phyloP scores from a whole-genome alignment of 2,888 invertebrate species.

The Caenorhabditis wallacei region DNA sequence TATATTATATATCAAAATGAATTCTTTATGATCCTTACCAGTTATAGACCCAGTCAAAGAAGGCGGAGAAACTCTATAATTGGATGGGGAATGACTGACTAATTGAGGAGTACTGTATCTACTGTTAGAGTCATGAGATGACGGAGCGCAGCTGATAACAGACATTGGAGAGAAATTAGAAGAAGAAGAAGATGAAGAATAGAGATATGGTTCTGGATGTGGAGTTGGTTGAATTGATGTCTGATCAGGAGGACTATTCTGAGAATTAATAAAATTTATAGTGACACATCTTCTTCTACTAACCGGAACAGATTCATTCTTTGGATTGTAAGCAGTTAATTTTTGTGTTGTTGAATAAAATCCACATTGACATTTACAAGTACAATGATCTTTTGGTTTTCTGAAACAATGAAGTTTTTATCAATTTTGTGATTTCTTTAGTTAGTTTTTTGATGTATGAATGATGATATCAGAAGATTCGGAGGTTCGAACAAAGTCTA shows the following conservation, averaged over 20 bases:
- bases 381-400: slow-evolving; percentile 66
- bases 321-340: slow-evolving; percentile 51
- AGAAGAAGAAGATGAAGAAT: slow-evolving; percentile 28
- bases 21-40: background rate
- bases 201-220: slow-evolving; percentile 17
- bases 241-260: background rate
- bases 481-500: background rate
- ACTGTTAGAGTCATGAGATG: slow-evolving; percentile 38
- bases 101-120: slow-evolving; percentile 51
- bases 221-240: background rate
- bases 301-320: background rate
- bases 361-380: slow-evolving; percentile 77
- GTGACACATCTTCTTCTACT: background rate
- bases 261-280: background rate
- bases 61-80: slow-evolving; percentile 17
- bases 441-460: background rate
- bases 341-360: slow-evolving; percentile 71
- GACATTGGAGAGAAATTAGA: slow-evolving; percentile 40
- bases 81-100: slow-evolving; percentile 24
- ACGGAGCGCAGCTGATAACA: slow-evolving; percentile 39
- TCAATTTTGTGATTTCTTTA: slow-evolving; percentile 13
- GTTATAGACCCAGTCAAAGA: slow-evolving; percentile 7
- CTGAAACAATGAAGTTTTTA: slow-evolving; percentile 15
- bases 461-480: background rate
- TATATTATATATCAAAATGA: background rate